Base-by-base conservation (phyloP, 2,888 invertebrate species). In the Horisme vitalbata region DNA sequence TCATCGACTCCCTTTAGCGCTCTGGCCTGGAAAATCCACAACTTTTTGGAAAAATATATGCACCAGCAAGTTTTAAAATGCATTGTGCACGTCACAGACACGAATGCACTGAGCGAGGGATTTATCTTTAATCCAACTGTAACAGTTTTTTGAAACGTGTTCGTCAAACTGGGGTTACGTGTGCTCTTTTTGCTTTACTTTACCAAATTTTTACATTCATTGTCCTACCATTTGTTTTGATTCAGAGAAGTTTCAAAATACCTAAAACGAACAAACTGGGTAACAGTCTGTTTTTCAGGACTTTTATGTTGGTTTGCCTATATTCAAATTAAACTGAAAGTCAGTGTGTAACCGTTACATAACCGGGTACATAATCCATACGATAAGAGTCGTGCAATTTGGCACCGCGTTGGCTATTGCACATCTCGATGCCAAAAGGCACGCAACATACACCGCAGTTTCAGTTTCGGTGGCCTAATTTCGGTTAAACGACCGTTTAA, bases 371-470 rank as follows among this genome's bases (percentile, higher is more conserved):
- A 71, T 87, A 81, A 85, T 80, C 83, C 77, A 72, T 72, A 79
- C 80, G 85, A 86, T 87, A 87, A 82, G 81, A 81, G 80, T 64
- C 79, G 68, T 79, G 80, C 81, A 79, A 87, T 88, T 88, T 88
- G 88, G 88, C 88, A 88, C 57, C 57, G 60, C 69, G 55, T 43
- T 59, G 68, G 53, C 73, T 79, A 75, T 73, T 78, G 82, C 78
- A 74, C 74, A 64, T 64, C 67, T 67, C 70, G 74, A 75, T 83
- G 86, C 86, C 87, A 85, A 79, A 75, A 64, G 63, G 65, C 66
- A 68, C 66, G 66, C 70, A 63, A 70, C 68, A 64, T 65, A 68
- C 63, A 54, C 65, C 65, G 65, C 65, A 71, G 74, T 76, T 84
- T 81, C 75, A 80, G 74, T 75, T 74, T 64, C 60, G 45, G 55